Evolutionary conservation across 2,888 invertebrate genomes (phyloP).

Genomic region (Leptarthrus brevirostris): DNA sequence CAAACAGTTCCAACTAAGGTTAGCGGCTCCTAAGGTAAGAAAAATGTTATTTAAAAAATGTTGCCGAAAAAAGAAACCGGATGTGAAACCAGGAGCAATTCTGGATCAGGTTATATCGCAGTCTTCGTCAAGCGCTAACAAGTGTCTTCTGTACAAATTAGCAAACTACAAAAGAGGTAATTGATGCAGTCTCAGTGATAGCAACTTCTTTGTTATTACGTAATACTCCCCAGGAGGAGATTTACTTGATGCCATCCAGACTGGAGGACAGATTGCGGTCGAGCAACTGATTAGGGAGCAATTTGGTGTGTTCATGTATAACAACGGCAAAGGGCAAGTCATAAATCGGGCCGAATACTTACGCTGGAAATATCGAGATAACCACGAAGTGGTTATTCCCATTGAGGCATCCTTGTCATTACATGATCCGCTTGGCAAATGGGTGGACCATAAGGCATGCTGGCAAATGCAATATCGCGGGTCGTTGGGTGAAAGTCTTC

Average conservation of each 20-base stretch:
- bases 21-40: too few species aligned
- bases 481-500: constrained; percentile 91
- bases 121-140: constrained; percentile 82
- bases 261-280: constrained; percentile 84
- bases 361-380: constrained; percentile 89
- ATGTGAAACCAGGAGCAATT: constrained; percentile 76
- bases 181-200: too few species aligned
- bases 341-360: constrained; percentile 90
- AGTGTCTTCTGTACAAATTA: constrained; percentile 86
- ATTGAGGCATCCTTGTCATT: constrained; percentile 87
- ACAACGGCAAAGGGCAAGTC: constrained; percentile 83
- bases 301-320: constrained; percentile 89
- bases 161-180: constrained; percentile 90
- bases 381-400: constrained; percentile 84
- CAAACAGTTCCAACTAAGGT: too few species aligned
- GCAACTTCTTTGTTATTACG: not conserved
- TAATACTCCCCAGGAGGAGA: constrained; percentile 75
- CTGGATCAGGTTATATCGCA: constrained; percentile 91
- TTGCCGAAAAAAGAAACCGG: constrained; percentile 65
- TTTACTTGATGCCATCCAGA: constrained; percentile 85
- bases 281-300: constrained; percentile 87
- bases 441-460: constrained; percentile 92
- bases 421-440: constrained; percentile 88
- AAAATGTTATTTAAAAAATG: constrained; percentile 62
- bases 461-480: constrained; percentile 99